Evolutionary conservation across 2,888 invertebrate genomes (phyloP).

Genomic region (Hetaerina titia): DNA sequence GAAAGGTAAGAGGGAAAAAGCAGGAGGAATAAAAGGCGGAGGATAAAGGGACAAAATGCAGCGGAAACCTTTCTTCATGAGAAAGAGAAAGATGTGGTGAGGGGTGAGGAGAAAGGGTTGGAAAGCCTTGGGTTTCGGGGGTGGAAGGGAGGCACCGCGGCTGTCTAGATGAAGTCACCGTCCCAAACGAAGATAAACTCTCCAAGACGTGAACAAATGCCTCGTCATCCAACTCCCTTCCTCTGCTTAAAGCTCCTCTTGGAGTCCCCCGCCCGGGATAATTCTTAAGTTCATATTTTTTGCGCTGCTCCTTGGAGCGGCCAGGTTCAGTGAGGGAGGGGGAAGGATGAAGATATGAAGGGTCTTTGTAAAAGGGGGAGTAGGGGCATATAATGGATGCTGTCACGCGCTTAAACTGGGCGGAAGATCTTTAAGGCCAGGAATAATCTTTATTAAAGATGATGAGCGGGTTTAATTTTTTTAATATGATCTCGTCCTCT

Average conservation of each 20-base stretch:
- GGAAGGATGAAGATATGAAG: background rate
- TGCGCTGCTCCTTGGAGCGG: background rate
- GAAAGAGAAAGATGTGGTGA: background rate
- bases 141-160: background rate
- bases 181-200: conserved; percentile 67
- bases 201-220: conserved; percentile 54
- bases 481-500: background rate
- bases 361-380: background rate
- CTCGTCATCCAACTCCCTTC: conserved; percentile 28
- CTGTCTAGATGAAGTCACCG: conserved; percentile 46
- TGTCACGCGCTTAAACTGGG: conserved; percentile 64
- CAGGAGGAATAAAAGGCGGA: background rate
- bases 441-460: conserved; percentile 66
- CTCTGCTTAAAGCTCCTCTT: background rate
- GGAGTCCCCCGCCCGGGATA: conserved; percentile 36
- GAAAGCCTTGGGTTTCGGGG: background rate
- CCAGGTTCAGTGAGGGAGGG: background rate
- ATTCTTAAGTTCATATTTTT: conserved; percentile 45
- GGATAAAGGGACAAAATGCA: background rate
- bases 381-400: conserved; percentile 39
- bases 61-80: conserved; percentile 16
- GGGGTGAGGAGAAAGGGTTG: background rate
- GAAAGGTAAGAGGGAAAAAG: background rate
- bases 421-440: conserved; percentile 49
- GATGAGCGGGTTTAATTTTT: conserved; percentile 62